Evolutionary conservation across 2,888 invertebrate genomes (phyloP).

Genomic region (Deilephila elpenor): DNA sequence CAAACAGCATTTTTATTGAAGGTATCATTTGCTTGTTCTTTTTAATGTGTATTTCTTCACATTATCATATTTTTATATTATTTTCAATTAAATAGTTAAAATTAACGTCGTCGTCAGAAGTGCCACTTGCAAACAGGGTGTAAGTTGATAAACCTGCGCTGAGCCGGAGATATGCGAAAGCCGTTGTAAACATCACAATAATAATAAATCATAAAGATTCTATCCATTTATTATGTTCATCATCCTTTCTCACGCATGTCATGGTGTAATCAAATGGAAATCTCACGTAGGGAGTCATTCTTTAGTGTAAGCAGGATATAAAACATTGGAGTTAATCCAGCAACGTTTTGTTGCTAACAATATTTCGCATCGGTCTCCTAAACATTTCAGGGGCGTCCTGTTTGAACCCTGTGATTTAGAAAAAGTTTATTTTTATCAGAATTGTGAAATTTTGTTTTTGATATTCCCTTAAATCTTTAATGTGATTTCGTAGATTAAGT

Average conservation of each 20-base stretch:
- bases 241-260: conserved; percentile 44
- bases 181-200: conserved; percentile 34
- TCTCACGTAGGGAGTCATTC: background rate
- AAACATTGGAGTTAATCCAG: background rate
- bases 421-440: too few species aligned
- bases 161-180: background rate
- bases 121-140: background rate
- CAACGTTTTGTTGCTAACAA: background rate
- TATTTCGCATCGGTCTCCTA: too few species aligned
- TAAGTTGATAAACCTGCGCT: conserved; percentile 14
- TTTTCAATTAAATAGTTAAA: background rate
- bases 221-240: conserved; percentile 48
- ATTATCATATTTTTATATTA: too few species aligned
- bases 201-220: conserved; percentile 46
- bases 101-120: background rate
- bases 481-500: too few species aligned
- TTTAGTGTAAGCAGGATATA: background rate
- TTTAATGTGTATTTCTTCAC: too few species aligned
- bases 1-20: too few species aligned
- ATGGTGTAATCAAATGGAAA: conserved; percentile 20
- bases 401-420: too few species aligned
- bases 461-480: too few species aligned
- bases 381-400: too few species aligned
- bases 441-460: too few species aligned
- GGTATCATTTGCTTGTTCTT: too few species aligned